Evolutionary conservation across 2,797 vertebrate genomes (phyloP).

Genomic region (Muscicapa comitata): DNA sequence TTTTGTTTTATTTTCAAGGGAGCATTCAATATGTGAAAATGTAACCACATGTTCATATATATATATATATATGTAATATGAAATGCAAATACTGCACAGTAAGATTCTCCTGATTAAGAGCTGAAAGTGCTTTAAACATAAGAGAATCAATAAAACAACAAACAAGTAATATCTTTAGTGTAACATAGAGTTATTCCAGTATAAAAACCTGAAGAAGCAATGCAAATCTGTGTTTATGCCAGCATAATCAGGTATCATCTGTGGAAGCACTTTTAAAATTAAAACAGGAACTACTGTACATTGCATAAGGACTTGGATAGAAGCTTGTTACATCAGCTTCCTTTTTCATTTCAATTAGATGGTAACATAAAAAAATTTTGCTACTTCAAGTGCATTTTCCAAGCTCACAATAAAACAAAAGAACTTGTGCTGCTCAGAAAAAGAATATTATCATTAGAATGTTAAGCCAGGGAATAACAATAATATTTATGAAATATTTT

Average conservation of each 20-base stretch:
- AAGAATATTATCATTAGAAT: neutral
- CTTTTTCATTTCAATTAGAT: neutral
- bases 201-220: neutral
- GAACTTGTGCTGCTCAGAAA: neutral
- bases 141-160: neutral
- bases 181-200: neutral
- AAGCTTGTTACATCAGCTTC: neutral
- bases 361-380: neutral
- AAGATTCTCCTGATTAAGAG: neutral
- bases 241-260: neutral
- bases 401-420: neutral
- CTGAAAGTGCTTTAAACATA: neutral
- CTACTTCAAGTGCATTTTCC: neutral
- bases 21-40: neutral
- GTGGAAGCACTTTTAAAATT: constrained; percentile 2
- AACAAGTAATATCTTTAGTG: neutral
- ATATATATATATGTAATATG: neutral
- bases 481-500: neutral
- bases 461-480: neutral
- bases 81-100: neutral
- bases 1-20: neutral
- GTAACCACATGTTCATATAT: neutral
- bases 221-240: neutral
- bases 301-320: neutral
- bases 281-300: neutral